Evolutionary conservation across 2,888 invertebrate species (phyloP).

Genomic region (Bruchidius siliquastri): DNA sequence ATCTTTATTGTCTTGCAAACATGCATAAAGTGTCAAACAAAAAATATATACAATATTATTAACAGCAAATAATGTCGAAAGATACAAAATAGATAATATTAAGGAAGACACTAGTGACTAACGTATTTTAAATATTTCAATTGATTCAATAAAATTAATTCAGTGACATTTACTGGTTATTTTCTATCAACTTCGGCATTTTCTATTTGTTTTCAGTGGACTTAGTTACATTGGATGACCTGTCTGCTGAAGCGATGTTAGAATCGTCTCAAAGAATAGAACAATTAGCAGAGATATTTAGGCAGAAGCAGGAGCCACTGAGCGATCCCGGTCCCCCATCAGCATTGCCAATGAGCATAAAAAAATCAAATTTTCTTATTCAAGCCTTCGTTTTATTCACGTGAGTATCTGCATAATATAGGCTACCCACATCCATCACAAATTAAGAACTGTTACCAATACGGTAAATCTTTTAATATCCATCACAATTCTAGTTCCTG

Average conservation of each 20-base stretch:
- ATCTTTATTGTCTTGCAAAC: no score
- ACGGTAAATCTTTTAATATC: no score
- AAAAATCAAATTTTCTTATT: slow-evolving; percentile 59
- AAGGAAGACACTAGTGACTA: no score
- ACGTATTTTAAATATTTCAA: no score
- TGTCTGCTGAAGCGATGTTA: slow-evolving; percentile 90
- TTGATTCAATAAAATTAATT: no score
- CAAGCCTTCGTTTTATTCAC: slow-evolving; percentile 68
- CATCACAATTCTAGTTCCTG: no score
- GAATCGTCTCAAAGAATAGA: slow-evolving; percentile 93
- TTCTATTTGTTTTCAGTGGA: slow-evolving; percentile 63
- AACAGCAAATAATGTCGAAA: no score
- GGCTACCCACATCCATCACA: not conserved
- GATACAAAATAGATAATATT: no score
- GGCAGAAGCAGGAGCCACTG: slow-evolving; percentile 60
- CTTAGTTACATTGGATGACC: slow-evolving; percentile 86
- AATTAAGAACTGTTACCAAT: not conserved
- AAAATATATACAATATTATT: no score
- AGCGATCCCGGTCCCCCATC: slow-evolving; percentile 76
- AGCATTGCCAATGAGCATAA: slow-evolving; percentile 62
- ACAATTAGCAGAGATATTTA: slow-evolving; percentile 78
- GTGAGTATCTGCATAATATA: slow-evolving; percentile 42
- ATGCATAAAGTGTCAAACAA: no score
- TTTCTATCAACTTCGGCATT: no score
- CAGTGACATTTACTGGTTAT: no score